Conservation (phyloP, 1,140 invertebrate species). For the Sycobia sp. region DNA sequence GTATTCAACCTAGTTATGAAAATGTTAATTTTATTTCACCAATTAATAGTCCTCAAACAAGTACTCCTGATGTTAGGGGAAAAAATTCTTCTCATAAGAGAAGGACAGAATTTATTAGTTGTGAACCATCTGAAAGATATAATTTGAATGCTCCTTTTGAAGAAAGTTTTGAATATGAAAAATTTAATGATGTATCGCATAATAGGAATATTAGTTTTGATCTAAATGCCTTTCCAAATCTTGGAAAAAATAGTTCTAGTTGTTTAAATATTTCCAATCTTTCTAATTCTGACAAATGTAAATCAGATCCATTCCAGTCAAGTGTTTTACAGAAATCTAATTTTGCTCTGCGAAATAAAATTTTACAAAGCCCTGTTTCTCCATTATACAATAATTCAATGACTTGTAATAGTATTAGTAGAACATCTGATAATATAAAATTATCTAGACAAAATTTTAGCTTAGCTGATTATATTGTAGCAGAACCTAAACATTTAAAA, state of each 20-base stretch:
- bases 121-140: background rate
- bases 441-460: constrained; percentile 38
- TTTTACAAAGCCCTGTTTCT: constrained; percentile 37
- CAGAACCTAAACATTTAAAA: constrained; percentile 33
- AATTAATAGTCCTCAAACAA: constrained; percentile 26
- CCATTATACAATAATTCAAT: constrained; percentile 34
- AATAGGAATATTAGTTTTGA: constrained; percentile 14
- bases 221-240: constrained; percentile 29
- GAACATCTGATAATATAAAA: too few relatives aligned
- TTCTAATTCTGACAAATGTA: constrained; percentile 20
- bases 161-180: constrained; percentile 24
- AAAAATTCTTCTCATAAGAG: constrained; percentile 13
- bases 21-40: constrained; percentile 2
- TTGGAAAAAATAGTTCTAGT: constrained; percentile 19
- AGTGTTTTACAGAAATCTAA: constrained; percentile 34
- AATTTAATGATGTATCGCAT: background rate
- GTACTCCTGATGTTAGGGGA: constrained; percentile 36
- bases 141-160: constrained; percentile 33
- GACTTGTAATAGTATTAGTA: too few relatives aligned
- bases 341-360: constrained; percentile 18
- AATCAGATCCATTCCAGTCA: constrained; percentile 23
- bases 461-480: constrained; percentile 46
- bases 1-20: background rate
- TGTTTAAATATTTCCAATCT: constrained; percentile 14
- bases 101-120: constrained; percentile 22